Evolutionary conservation across 2,113 vertebrate species (phyloP).

Genomic region (Nycticorax nycticorax): DNA sequence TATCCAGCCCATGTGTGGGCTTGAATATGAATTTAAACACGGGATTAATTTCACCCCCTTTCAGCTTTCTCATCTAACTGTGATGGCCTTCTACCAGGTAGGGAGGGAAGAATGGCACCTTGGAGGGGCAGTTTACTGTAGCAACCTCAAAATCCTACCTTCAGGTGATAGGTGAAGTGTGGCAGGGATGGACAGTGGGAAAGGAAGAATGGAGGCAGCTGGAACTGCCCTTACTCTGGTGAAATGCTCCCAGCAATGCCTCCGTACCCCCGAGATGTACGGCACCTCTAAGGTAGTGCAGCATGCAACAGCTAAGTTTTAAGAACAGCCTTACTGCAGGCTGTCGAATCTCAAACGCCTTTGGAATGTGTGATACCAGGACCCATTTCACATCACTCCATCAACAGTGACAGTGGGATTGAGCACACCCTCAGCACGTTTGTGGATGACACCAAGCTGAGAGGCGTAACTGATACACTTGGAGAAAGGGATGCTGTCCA

Average conservation of each 20-base stretch:
- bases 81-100: accelerated
- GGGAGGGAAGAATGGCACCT: background rate
- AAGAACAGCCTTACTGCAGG: background rate
- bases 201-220: background rate
- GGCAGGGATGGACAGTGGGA: background rate
- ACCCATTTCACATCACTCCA: background rate
- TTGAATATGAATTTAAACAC: background rate
- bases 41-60: background rate
- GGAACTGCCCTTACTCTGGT: accelerated
- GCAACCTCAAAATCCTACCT: background rate
- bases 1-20: accelerated
- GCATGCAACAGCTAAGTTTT: background rate
- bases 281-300: accelerated
- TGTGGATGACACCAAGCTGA: background rate
- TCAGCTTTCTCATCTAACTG: background rate
- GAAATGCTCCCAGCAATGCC: background rate
- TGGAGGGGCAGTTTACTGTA: background rate
- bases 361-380: accelerated
- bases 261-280: accelerated
- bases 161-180: accelerated
- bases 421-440: background rate
- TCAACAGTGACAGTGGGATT: accelerated
- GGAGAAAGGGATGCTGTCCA: background rate
- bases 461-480: background rate
- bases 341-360: accelerated